Conservation (phyloP, 2,113 vertebrate genomes). For the Noturus placidus region DNA sequence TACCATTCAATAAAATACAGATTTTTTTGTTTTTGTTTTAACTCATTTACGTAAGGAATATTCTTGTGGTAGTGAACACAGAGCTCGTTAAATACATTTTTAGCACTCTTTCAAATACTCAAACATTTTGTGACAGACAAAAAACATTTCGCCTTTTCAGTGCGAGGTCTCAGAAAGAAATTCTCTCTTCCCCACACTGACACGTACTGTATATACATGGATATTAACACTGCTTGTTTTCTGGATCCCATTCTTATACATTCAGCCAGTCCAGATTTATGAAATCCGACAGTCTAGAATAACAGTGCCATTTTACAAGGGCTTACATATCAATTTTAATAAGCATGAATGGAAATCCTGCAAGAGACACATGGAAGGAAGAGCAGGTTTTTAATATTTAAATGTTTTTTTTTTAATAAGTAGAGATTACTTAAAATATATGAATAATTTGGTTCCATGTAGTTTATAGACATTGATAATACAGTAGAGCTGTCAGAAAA, state of each 20-base stretch:
- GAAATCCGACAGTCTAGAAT: neutral
- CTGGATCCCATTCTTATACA: neutral
- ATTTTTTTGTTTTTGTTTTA: conserved; percentile 2
- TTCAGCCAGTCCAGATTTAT: conserved; percentile 23
- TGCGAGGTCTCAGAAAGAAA: conserved; percentile 16
- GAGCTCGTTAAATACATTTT: conserved; percentile 29
- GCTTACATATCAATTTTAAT: conserved; percentile 6
- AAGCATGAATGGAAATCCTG: neutral
- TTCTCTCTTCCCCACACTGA: conserved; percentile 13
- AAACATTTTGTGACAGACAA: conserved; percentile 8
- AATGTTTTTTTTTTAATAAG: neutral
- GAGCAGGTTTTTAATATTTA: neutral
- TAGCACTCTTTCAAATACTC: neutral
- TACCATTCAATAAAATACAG: conserved; percentile 14
- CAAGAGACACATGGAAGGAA: neutral
- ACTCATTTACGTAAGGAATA: conserved; percentile 1
- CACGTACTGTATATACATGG: conserved; percentile 1
- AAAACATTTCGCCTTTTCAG: neutral
- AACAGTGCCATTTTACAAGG: neutral
- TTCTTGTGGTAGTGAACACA: neutral
- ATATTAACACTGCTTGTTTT: conserved; percentile 34
- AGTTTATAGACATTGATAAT: neutral
- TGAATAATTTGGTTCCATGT: neutral
- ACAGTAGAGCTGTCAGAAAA: neutral
- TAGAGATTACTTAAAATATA: neutral